These are phyloP conservation scores for Lypha dubia DNA, from an alignment of 2,888 invertebrate species.

Conservation along the genomic window DNA sequence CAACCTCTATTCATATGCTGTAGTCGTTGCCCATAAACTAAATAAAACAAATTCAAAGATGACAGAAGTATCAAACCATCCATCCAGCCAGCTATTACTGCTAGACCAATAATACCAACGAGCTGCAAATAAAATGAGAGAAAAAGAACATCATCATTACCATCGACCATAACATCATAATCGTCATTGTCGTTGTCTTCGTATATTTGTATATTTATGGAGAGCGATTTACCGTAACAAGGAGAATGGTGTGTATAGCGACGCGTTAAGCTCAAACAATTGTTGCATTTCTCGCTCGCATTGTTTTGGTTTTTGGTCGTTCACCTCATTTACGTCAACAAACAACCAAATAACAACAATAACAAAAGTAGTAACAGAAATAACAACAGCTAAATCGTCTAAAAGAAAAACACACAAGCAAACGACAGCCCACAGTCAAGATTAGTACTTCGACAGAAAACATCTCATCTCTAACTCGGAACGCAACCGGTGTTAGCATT, in stretches of 20 bases:
- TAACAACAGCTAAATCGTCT: slow-evolving; percentile 37
- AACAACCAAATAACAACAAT: too few species aligned
- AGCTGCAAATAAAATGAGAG: slow-evolving; percentile 49
- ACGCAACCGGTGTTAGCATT: slow-evolving; percentile 54
- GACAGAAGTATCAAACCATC: slow-evolving; percentile 7
- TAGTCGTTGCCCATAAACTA: neutral
- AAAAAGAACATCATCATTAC: slow-evolving; percentile 53
- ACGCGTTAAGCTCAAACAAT: slow-evolving; percentile 71
- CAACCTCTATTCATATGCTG: slow-evolving; percentile 24
- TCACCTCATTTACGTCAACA: slow-evolving; percentile 67
- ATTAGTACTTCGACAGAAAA: slow-evolving; percentile 63
- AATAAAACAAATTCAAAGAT: neutral
- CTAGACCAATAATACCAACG: slow-evolving; percentile 35
- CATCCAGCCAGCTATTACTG: slow-evolving; percentile 14
- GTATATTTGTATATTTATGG: slow-evolving; percentile 37
- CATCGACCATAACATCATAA: slow-evolving; percentile 39
- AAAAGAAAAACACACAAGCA: slow-evolving; percentile 44
- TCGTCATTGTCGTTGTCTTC: slow-evolving; percentile 27
- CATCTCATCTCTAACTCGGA: slow-evolving; percentile 53
- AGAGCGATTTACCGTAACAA: slow-evolving; percentile 52
- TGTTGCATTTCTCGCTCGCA: slow-evolving; percentile 74
- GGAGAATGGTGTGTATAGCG: slow-evolving; percentile 60
- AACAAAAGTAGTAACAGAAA: slow-evolving; percentile 26
- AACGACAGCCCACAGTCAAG: slow-evolving; percentile 52
- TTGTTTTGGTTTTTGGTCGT: slow-evolving; percentile 75